phyloP scores from a whole-genome alignment of 1,140 invertebrate genomes.

The Atta cephalotes region DNA sequence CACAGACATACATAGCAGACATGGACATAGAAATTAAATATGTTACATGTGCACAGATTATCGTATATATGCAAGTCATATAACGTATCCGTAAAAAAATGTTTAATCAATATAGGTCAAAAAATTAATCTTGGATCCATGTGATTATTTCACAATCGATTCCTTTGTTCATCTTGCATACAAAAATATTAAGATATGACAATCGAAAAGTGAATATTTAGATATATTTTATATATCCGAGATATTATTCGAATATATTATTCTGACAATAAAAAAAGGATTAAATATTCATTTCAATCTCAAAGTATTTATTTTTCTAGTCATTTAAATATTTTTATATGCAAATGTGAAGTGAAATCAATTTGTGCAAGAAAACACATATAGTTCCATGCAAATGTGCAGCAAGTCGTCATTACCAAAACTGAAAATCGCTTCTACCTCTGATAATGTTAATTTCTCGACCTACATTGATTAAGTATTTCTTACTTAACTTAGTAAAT shows the following conservation, averaged over 20 bases:
- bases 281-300: background rate
- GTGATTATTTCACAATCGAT: conserved; percentile 24
- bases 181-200: conserved; percentile 15
- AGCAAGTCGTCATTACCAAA: conserved; percentile 32
- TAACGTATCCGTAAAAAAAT: conserved; percentile 25
- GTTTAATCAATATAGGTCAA: conserved; percentile 21
- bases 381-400: background rate
- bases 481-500: conserved; percentile 17
- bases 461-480: conserved; percentile 29
- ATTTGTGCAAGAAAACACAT: background rate
- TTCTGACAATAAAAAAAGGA: conserved; percentile 16
- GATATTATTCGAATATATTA: background rate
- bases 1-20: background rate
- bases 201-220: conserved; percentile 13
- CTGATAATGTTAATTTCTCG: conserved; percentile 28
- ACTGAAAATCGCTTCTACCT: conserved; percentile 16
- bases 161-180: background rate
- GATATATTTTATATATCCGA: conserved; percentile 1
- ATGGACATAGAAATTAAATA: background rate
- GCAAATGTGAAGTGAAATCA: background rate
- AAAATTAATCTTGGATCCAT: conserved; percentile 6
- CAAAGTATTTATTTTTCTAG: conserved; percentile 6
- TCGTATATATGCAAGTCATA: conserved; percentile 6
- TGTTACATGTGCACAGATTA: background rate
- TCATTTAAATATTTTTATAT: conserved; percentile 9